These are phyloP conservation scores for Leucoma salicis DNA, from an alignment of 2,888 invertebrate species.

Conservation along the genomic window DNA sequence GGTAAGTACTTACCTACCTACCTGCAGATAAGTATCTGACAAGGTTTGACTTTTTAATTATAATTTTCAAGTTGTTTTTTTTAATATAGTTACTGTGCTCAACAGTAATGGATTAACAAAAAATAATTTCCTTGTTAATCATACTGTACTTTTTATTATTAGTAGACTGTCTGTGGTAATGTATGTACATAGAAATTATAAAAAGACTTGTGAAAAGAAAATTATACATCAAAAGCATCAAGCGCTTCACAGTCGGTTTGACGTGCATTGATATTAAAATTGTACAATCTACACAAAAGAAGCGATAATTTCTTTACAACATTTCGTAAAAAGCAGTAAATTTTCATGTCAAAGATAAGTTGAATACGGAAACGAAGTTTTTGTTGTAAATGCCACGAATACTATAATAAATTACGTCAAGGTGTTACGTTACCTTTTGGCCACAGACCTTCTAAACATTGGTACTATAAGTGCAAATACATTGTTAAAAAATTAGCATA, in stretches of 20 bases:
- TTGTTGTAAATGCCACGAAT: slow-evolving; percentile 69
- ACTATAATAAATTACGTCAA: slow-evolving; percentile 76
- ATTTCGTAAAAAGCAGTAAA: slow-evolving; percentile 50
- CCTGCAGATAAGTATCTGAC: too few species aligned
- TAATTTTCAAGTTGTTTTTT: too few species aligned
- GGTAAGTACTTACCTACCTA: too few species aligned
- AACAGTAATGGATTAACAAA: too few species aligned
- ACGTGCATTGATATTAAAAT: slow-evolving; percentile 19
- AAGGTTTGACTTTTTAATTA: too few species aligned
- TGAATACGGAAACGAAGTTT: slow-evolving; percentile 78
- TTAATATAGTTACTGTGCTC: too few species aligned
- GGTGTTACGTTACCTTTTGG: slow-evolving; percentile 70
- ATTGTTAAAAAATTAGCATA: slow-evolving; percentile 73
- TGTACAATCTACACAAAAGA: slow-evolving; percentile 13
- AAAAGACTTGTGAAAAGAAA: neutral
- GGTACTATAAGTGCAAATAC: slow-evolving; percentile 48
- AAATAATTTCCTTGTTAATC: too few species aligned
- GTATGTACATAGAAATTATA: too few species aligned
- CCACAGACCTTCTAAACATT: slow-evolving; percentile 77
- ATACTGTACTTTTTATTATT: too few species aligned
- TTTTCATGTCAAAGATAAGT: slow-evolving; percentile 68
- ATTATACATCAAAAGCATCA: neutral
- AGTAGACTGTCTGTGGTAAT: too few species aligned
- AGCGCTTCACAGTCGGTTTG: neutral
- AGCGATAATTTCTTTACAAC: slow-evolving; percentile 23